A percentile compares a stretch with the other conserved stretches of the same genome.
phyloP scores from a whole-genome alignment of 2,113 vertebrate genomes.

The Talpa occidentalis region DNA sequence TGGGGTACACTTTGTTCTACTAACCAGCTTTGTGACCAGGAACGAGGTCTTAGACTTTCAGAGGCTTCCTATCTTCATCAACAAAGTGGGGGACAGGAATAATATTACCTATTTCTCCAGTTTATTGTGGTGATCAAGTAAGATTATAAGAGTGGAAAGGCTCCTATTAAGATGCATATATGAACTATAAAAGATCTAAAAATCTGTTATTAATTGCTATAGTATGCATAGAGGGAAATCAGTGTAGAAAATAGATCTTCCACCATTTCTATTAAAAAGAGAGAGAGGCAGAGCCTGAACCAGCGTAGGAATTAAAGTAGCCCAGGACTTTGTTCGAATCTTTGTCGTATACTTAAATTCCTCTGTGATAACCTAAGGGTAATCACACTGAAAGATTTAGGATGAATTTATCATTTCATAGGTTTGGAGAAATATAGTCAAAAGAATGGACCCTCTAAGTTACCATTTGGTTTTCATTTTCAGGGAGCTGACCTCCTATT shows the following conservation, averaged over 20 bases:
- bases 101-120: not conserved
- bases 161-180: not conserved
- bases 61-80: not conserved
- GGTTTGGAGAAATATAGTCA: not conserved
- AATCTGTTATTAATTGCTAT: not conserved
- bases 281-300: not conserved
- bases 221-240: not conserved
- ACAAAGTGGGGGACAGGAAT: not conserved
- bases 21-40: not conserved
- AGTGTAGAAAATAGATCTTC: not conserved
- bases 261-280: not conserved
- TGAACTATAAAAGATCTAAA: not conserved
- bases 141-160: not conserved
- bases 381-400: not conserved
- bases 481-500: not conserved
- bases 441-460: not conserved
- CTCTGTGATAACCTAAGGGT: not conserved
- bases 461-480: slow-evolving; percentile 39
- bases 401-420: not conserved
- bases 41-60: not conserved
- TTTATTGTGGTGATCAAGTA: not conserved
- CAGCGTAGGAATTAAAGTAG: not conserved
- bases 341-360: not conserved
- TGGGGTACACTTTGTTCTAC: not conserved
- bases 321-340: not conserved